Evolutionary conservation across 2,797 vertebrate species (phyloP), one percentile per base, ranked within the genome.

Genomic region (Calcarius lapponicus): DNA sequence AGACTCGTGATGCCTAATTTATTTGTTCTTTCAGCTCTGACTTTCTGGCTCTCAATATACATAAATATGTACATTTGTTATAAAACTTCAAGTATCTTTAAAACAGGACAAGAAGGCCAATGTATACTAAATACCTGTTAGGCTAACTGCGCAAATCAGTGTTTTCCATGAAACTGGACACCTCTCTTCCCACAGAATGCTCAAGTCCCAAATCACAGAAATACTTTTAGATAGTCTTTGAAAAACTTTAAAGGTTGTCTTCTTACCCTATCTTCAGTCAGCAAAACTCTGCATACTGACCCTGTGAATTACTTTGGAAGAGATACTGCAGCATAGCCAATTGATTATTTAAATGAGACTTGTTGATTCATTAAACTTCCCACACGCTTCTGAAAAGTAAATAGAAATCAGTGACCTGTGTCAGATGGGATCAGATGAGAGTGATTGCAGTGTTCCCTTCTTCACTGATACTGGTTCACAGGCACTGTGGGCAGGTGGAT

Each of bases 281-380:
- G 45, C n/a, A 71, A 67, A 86, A 61, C 16, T 34, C 24, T 43
- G 17, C 31, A 42, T 61, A n/a, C 29, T 71, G 64, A 60, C 29
- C 24, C 16, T 75, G 31, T 67, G 43, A 94, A 76, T 92, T 73
- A 60, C 64, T 95, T 79, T 25, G 42, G 40, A 58, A 64, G 84
- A 57, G 47, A 50, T 43, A 29, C 29, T 73, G 19, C 51, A 36
- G 28, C 72, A 9, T 51, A 85, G 43, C 31, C 58, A 86, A 78
- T 57, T 80, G 79, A 67, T 91, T 82, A 87, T 83, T 96, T 67
- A 86, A 31, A 57, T 94, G 45, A 76, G 32, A 73, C 67, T 70
- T 82, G 64, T 78, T 74, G 65, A 62, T 89, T 88, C 79, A 88
- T 91, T 91, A 48, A 54, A 78, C 50, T 87, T 95, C n/a, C 72